Base-by-base conservation (phyloP, 2,888 invertebrate species). In the Lagria hirta region DNA sequence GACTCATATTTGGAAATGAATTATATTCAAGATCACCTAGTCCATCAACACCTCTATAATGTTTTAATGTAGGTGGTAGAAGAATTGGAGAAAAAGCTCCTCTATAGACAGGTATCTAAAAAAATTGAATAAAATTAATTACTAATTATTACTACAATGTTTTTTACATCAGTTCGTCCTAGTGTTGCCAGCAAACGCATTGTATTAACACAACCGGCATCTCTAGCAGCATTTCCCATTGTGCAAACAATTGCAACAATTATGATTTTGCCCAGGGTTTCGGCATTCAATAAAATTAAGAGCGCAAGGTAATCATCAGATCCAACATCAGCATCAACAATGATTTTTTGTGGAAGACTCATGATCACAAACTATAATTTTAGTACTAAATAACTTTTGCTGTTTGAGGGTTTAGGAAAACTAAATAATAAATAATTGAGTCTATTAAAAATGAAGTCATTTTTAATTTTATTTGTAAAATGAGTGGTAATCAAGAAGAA, bases 1-100 rank as follows among this genome's bases (percentile, higher is more conserved):
- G 42, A 8, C 51, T 54, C 15, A 58, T 13, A 45, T 68, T 52
- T 5, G 58, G 60, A 18, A 72, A 64, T 1, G 70, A 67, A 1
- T 72, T 73, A 3, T 70, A 67, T 0, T 72, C 74, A 6, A 75
- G 72, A 61, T 86, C 85, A 1, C 86, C 86, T 43, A 88, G 77
- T 2, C 88, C 88, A 65, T 88, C 87, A 13, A 62, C 58, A 0
- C 88, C 88, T 57, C 81, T 79, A 52, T 76, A 86, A 51, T 73
- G 57, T 0, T 58, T 62, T 1, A 61, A 56, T n/a, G 59, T 57
- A 4, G 60, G 24, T n/a, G 72, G 68, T 4, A 73, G 73, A 55
- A 58, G 66, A 2, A 78, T 64, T 16, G 79, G 51, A 6, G 79
- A 71, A 2, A 73, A 68, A 0, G 81, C 77, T 6, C 87, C 87